A percentile compares a stretch with the other conserved stretches of the same genome.
Conservation (phyloP, 2,113 vertebrate genomes). For the Accipiter cooperii region DNA sequence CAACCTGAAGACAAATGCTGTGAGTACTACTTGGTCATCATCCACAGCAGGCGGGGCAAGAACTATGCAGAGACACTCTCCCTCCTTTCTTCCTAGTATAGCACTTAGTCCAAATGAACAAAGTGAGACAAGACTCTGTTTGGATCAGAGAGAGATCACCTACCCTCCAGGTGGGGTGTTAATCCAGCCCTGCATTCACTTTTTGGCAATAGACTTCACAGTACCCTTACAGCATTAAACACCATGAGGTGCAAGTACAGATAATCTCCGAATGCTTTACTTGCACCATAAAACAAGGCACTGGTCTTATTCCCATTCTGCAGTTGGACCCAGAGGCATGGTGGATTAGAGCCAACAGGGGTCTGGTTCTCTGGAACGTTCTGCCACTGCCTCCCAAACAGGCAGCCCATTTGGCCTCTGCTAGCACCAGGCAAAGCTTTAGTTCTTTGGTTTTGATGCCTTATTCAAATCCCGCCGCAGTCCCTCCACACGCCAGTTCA, state of each 20-base stretch:
- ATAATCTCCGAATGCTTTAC: conserved; percentile 8
- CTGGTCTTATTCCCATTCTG: neutral
- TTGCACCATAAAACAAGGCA: neutral
- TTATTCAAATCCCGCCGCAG: neutral
- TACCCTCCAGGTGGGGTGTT: neutral
- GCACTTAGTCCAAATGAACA: neutral
- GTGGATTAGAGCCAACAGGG: neutral
- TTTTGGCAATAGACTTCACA: neutral
- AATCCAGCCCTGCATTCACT: neutral
- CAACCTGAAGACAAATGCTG: neutral
- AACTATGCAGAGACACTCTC: neutral
- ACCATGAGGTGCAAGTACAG: neutral
- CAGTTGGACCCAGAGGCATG: neutral
- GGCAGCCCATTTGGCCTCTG: neutral
- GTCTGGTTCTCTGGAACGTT: neutral
- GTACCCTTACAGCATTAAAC: neutral
- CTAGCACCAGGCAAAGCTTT: neutral
- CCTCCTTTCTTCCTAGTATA: neutral
- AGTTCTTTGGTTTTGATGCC: neutral
- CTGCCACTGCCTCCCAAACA: neutral
- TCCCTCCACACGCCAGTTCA: neutral
- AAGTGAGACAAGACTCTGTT: neutral
- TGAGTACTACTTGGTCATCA: neutral
- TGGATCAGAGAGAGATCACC: neutral
- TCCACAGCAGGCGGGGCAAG: neutral